Percentiles rank a stretch among this genome's conserved stretches.
Evolutionary conservation across 1,140 invertebrate species (phyloP).

Genomic region (Hydropsyche tenuis): DNA sequence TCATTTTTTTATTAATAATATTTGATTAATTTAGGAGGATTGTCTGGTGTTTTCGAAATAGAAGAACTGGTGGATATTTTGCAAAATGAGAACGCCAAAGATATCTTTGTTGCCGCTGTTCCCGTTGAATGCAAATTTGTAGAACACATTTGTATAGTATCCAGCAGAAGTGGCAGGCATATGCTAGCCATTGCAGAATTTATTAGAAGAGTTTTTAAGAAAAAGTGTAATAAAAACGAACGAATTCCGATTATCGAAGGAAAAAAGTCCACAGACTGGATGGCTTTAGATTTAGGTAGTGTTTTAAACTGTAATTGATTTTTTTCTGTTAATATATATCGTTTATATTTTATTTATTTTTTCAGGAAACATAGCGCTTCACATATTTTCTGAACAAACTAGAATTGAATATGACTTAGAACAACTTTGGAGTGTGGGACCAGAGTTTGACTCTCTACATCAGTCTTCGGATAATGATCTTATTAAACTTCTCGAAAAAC

Average conservation of each 20-base stretch:
- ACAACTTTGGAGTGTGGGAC: slow-evolving; percentile 86
- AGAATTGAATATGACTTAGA: slow-evolving; percentile 86
- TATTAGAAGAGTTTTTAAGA: slow-evolving; percentile 80
- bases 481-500: slow-evolving; percentile 67
- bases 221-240: slow-evolving; percentile 72
- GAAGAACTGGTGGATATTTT: slow-evolving; percentile 83
- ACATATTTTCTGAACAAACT: slow-evolving; percentile 78
- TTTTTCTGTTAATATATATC: slow-evolving; percentile 26
- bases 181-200: slow-evolving; percentile 77
- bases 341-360: slow-evolving; percentile 41
- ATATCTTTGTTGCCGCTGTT: slow-evolving; percentile 83
- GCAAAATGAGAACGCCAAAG: slow-evolving; percentile 75
- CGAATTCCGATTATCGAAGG: slow-evolving; percentile 79
- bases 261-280: slow-evolving; percentile 77
- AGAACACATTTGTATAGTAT: slow-evolving; percentile 81
- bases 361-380: slow-evolving; percentile 87
- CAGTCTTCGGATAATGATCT: slow-evolving; percentile 66
- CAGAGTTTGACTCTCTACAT: slow-evolving; percentile 77
- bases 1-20: not conserved
- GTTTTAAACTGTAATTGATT: slow-evolving; percentile 23
- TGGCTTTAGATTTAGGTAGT: slow-evolving; percentile 87
- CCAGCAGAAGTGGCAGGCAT: slow-evolving; percentile 76
- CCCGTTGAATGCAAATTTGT: slow-evolving; percentile 80
- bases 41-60: slow-evolving; percentile 83
- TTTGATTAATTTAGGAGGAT: slow-evolving; percentile 70